These are phyloP conservation scores for Sclerurus mexicanus DNA, from an alignment of 2,113 vertebrate genomes.

Conservation along the genomic window DNA sequence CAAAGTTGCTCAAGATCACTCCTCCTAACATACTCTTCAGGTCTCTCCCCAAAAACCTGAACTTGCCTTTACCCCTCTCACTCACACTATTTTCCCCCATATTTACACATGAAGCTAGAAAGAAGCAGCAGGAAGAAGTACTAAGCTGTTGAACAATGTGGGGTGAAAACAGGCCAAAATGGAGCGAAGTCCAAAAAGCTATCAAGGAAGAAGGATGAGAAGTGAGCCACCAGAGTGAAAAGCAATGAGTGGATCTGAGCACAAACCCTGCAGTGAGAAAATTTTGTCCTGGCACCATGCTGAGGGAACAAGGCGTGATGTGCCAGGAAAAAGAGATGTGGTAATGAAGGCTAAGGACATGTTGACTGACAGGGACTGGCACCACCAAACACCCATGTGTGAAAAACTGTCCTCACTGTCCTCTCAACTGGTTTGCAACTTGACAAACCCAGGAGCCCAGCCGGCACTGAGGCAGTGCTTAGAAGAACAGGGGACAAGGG, in stretches of 20 bases:
- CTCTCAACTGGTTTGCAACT: neutral
- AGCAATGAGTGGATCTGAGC: fast-evolving
- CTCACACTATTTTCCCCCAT: neutral
- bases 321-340: slow-evolving; percentile 43
- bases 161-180: neutral
- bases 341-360: neutral
- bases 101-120: neutral
- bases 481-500: neutral
- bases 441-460: neutral
- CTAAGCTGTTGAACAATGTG: neutral
- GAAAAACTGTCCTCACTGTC: neutral
- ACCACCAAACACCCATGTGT: neutral
- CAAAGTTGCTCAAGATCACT: neutral
- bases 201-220: neutral
- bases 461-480: neutral
- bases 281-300: neutral
- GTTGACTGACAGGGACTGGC: neutral
- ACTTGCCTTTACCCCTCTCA: neutral
- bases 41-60: neutral
- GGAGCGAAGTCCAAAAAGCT: neutral
- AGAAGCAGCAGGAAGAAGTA: neutral
- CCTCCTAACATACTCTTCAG: neutral
- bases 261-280: neutral
- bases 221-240: neutral
- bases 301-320: neutral